These are phyloP conservation scores for Formicarius rufipectus DNA, from an alignment of 2,113 vertebrate species.

Conservation along the genomic window DNA sequence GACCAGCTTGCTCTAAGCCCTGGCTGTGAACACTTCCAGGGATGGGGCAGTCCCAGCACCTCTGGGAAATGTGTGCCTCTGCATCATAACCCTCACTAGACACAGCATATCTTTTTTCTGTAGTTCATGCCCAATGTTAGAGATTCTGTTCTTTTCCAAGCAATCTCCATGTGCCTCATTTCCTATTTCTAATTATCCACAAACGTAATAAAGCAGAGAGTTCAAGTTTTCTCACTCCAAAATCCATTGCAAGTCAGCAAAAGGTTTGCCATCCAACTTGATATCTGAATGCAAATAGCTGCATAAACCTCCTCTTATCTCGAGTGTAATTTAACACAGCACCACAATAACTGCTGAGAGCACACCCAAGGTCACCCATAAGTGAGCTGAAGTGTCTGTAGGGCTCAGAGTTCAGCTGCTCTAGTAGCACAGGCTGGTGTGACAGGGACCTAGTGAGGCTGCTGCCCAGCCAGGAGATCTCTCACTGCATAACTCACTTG, in stretches of 20 bases:
- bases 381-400: not conserved
- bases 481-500: accelerated
- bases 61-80: accelerated
- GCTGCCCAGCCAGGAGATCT: not conserved
- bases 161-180: not conserved
- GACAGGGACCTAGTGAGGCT: not conserved
- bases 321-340: accelerated
- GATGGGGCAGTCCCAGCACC: not conserved
- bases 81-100: too few species aligned
- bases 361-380: not conserved
- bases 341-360: not conserved
- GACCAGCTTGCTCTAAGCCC: accelerated
- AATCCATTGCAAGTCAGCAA: not conserved
- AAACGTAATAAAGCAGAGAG: not conserved
- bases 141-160: not conserved
- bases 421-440: accelerated
- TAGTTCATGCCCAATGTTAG: not conserved
- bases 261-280: not conserved
- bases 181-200: not conserved
- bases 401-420: accelerated
- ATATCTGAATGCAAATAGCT: not conserved
- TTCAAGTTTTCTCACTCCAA: not conserved
- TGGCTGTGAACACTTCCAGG: not conserved
- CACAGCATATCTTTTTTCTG: not conserved
- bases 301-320: not conserved